phyloP scores from a whole-genome alignment of 2,797 vertebrate species.

The Leptoclinus maculatus region DNA sequence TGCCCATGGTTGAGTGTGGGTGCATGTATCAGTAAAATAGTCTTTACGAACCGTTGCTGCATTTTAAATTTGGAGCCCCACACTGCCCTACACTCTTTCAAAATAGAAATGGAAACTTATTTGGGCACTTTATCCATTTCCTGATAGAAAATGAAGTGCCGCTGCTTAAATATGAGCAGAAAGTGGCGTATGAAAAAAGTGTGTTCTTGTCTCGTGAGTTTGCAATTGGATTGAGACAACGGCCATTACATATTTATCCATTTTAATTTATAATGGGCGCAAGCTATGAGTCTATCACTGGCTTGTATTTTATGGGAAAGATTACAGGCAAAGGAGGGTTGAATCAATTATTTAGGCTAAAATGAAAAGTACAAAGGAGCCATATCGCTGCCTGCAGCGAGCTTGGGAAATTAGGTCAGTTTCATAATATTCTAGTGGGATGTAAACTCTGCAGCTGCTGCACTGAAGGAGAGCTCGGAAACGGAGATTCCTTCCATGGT shows the following conservation, averaged over 20 bases:
- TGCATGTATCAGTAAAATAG: constrained; percentile 24
- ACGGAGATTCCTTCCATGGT: constrained; percentile 36
- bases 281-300: constrained; percentile 57
- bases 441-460: constrained; percentile 67
- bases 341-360: constrained; percentile 84
- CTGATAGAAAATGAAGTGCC: background rate
- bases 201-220: constrained; percentile 60
- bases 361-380: constrained; percentile 81
- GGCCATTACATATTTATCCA: constrained; percentile 73
- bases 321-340: constrained; percentile 68
- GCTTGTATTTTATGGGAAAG: constrained; percentile 60
- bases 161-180: constrained; percentile 33
- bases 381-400: constrained; percentile 74
- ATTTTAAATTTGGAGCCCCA: constrained; percentile 29
- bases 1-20: constrained; percentile 23
- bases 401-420: constrained; percentile 79
- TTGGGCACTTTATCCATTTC: constrained; percentile 12
- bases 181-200: constrained; percentile 5
- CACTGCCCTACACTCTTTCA: background rate
- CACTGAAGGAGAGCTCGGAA: constrained; percentile 53
- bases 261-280: constrained; percentile 72
- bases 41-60: background rate
- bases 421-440: constrained; percentile 80
- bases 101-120: constrained; percentile 41
- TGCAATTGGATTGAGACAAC: constrained; percentile 72